These are phyloP conservation scores for Thecophora atra DNA, from an alignment of 2,888 invertebrate genomes.

Conservation along the genomic window DNA sequence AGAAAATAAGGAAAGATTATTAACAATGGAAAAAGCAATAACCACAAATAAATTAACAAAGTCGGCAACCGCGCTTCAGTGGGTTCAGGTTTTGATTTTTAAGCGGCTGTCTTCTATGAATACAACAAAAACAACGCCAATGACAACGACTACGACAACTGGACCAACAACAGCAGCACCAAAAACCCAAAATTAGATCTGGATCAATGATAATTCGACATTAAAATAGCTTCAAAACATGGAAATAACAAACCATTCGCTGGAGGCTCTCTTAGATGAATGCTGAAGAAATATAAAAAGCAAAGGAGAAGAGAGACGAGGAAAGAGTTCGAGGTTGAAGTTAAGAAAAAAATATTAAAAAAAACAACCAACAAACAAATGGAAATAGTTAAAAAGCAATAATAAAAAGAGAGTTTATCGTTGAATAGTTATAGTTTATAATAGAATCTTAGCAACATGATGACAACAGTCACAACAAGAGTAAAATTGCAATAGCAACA, in stretches of 20 bases:
- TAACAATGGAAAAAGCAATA: neutral
- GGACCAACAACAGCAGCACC: too few relatives aligned
- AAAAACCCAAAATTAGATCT: constrained; percentile 17
- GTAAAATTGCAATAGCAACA: too few relatives aligned
- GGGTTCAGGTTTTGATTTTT: too few relatives aligned
- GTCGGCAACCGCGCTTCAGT: too few relatives aligned
- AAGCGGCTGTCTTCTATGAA: neutral
- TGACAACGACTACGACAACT: neutral
- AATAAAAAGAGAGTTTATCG: too few relatives aligned
- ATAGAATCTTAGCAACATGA: too few relatives aligned
- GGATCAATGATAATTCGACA: constrained; percentile 31
- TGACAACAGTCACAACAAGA: too few relatives aligned
- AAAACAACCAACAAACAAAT: neutral
- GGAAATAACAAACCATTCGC: constrained; percentile 11
- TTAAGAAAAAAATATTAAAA: neutral
- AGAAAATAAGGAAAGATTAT: too few relatives aligned
- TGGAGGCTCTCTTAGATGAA: neutral
- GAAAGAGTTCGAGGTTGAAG: neutral
- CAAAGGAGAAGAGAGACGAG: neutral
- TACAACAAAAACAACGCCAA: neutral
- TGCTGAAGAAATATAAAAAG: neutral
- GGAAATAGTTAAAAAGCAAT: neutral
- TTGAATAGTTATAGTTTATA: too few relatives aligned
- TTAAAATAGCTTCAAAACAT: constrained; percentile 28
- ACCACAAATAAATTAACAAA: neutral